Base-by-base conservation (phyloP, 1,140 invertebrate species). In the Lucilia cuprina region DNA sequence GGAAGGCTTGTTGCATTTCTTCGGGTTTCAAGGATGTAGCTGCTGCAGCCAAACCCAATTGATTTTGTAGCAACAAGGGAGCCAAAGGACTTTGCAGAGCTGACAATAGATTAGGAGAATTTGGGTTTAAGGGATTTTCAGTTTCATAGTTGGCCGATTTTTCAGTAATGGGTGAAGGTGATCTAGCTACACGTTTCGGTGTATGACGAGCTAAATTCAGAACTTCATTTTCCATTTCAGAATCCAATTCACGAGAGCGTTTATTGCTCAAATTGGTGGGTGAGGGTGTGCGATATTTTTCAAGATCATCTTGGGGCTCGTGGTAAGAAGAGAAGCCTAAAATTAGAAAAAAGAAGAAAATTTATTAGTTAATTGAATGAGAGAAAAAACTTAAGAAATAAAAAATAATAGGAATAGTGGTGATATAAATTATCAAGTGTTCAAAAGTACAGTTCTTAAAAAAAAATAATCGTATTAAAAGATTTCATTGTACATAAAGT, bases 1-100 rank as follows among this genome's bases (percentile, higher is more conserved):
- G 90, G 80, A 91, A 82, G n/a, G 90, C 90, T 65, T 91, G 89
- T 35, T 91, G 90, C 86, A 91, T 88, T 50, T 89, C 87, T 82
- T 87, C 86, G 0, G 87, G 86, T 0, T 85, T 86, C 41, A 91
- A 86, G 5, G 75, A 85, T 13, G 75, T 83, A 8, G 35, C 50
- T 10, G 82, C 21, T 17, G 70, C 77, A 13, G 77, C 83, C 14
- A 86, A 74, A 12, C 74, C 83, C 10, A 91, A 82, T n/a, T 86
- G 85, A 83, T 86, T 86, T 55, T 86, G 87, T 5, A 34, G 82
- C 17, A 86, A 60, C 8, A 86, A 77, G 0, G 83, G 85, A 5
- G 82, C 84, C 30, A 86, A 78, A 50, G 86, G 84, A 84, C 83
- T 85, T 78, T 87, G 86, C 2, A 87, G 82, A 30, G 86, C 85